phyloP scores from a whole-genome alignment of 2,797 vertebrate species.

The Gastrophryne carolinensis region DNA sequence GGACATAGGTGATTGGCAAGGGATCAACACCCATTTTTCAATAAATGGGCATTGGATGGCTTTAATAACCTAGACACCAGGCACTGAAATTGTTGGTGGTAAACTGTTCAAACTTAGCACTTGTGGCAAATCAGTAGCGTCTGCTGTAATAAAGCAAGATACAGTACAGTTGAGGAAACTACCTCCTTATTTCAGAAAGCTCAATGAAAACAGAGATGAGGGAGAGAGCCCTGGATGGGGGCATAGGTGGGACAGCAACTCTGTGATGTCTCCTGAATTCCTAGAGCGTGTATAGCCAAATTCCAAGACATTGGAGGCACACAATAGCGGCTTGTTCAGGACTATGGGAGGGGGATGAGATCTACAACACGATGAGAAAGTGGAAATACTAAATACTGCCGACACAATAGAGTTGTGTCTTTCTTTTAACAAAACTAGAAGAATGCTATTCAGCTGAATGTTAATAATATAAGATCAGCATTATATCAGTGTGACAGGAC shows the following conservation, averaged over 20 bases:
- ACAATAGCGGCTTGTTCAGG: constrained; percentile 11
- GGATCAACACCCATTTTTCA: too few species aligned
- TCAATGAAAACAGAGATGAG: not conserved
- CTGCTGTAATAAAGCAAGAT: too few species aligned
- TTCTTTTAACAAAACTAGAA: not conserved
- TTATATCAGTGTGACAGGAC: not conserved
- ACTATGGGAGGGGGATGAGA: not conserved
- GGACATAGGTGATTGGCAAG: too few species aligned
- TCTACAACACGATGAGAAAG: not conserved
- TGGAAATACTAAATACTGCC: not conserved
- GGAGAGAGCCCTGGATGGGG: not conserved
- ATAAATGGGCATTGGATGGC: too few species aligned
- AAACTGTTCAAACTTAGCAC: too few species aligned
- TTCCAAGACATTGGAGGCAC: not conserved
- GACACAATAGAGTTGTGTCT: not conserved
- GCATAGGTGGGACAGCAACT: not conserved
- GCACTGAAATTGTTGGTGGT: too few species aligned
- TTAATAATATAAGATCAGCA: not conserved
- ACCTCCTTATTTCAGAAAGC: too few species aligned
- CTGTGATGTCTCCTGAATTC: not conserved
- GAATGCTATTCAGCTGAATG: not conserved
- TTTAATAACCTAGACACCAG: too few species aligned
- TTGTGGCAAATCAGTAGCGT: too few species aligned
- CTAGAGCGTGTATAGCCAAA: not conserved
- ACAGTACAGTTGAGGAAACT: too few species aligned